Evolutionary conservation across 2,888 invertebrate species (phyloP), one percentile per base, ranked within the genome.

Genomic region (Parapristionchus giblindavisi): DNA sequence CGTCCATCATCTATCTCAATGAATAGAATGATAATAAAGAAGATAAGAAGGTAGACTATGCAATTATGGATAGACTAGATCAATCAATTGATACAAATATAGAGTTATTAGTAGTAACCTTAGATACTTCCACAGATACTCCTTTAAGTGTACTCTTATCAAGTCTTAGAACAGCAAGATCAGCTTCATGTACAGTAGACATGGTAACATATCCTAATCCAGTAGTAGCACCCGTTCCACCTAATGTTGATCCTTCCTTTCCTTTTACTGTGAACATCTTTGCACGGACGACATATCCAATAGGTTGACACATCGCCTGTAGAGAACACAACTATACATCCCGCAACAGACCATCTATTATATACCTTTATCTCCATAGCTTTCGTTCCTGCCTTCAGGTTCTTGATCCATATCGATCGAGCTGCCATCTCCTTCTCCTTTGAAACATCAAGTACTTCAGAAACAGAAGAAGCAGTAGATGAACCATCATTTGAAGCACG

Each of bases 191-290:
- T 14, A 61, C 61, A n/a, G 43, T 8, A 14, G 43, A n/a, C 29
- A 73, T 32, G 0, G 73, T 73, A 27, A 73, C 73, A 21, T 73
- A 73, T 40, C 73, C 73, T 24, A 73, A 24, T 38, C 56, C 54
- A 27, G 38, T 34, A 3, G n/a, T 0, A 24, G 34, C 70, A 8
- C 56, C 56, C 6, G 14, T 17, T 11, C 58, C 58, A n/a, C 51
- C 51, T n/a, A n/a, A n/a, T 4, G 5, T n/a, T 3, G 63, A 40
- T 34, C 51, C 29, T 32, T 68, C 68, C 73, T 48, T 43, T 21
- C 73, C 73, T 34, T 61, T 58, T 27, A 73, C 73, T 17, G 73
- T 73, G 61, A 73, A 73, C 60, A 73, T 48, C 73, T 73, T 73
- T 2, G 73, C 73, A 5, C 73, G 60, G 4, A 61, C 34, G 17